Percentiles rank a stretch among this genome's conserved stretches.
These are phyloP conservation scores for Phenganax marumi DNA, from an alignment of 92 coral and sea anemone species.

Conservation along the genomic window DNA sequence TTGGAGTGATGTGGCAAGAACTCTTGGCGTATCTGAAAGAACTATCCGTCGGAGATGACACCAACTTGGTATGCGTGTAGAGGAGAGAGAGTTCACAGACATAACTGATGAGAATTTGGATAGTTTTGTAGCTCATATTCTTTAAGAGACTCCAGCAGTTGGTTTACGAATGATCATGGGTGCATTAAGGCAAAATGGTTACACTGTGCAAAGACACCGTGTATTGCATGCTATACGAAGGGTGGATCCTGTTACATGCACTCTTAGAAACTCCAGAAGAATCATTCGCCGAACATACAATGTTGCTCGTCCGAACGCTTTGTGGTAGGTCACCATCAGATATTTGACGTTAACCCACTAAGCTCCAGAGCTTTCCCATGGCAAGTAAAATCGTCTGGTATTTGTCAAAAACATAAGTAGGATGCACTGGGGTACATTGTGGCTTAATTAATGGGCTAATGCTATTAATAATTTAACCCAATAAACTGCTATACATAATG, in stretches of 20 bases:
- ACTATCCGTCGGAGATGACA: slow-evolving; percentile 12
- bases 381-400: not conserved
- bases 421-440: too few relatives aligned
- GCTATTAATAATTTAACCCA: too few relatives aligned
- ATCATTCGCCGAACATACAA: slow-evolving; percentile 9
- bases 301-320: slow-evolving; percentile 9
- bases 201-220: slow-evolving; percentile 7
- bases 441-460: too few relatives aligned
- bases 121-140: not conserved
- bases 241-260: slow-evolving; percentile 18
- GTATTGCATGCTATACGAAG: slow-evolving; percentile 2
- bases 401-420: not conserved
- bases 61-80: slow-evolving; percentile 20
- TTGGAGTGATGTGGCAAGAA: slow-evolving; percentile 6
- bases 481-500: too few relatives aligned
- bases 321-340: not conserved
- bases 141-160: slow-evolving; percentile 12
- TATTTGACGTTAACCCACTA: too few relatives aligned
- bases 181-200: not conserved
- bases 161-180: slow-evolving; percentile 24
- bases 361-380: too few relatives aligned
- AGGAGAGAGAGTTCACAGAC: not conserved
- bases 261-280: slow-evolving; percentile 20
- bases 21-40: slow-evolving; percentile 24
- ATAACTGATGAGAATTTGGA: slow-evolving; percentile 1